phyloP scores from a whole-genome alignment of 1,140 invertebrate species.

The Riptortus pedestris region DNA sequence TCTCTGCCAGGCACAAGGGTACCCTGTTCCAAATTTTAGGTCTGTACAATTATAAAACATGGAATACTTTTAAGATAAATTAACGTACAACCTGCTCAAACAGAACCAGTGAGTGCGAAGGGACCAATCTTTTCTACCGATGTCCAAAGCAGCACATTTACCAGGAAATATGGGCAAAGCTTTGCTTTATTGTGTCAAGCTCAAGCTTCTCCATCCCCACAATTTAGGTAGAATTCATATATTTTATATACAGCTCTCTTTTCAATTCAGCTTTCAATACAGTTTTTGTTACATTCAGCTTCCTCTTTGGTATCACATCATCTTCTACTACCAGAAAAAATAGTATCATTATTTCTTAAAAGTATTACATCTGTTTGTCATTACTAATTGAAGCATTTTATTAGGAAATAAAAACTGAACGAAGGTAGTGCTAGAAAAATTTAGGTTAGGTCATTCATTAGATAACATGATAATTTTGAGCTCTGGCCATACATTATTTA shows the following conservation, averaged over 20 bases:
- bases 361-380: too few species aligned
- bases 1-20: slow-evolving; percentile 50
- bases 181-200: slow-evolving; percentile 62
- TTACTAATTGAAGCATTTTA: too few species aligned
- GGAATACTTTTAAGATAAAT: slow-evolving; percentile 31
- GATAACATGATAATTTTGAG: too few species aligned
- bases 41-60: slow-evolving; percentile 31
- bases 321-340: too few species aligned
- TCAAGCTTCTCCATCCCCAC: slow-evolving; percentile 51
- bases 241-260: neutral
- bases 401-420: too few species aligned
- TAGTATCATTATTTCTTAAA: too few species aligned
- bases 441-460: too few species aligned
- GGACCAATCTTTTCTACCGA: slow-evolving; percentile 44
- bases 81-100: neutral
- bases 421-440: too few species aligned
- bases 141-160: slow-evolving; percentile 36
- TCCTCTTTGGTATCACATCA: too few species aligned
- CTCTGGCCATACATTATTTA: too few species aligned
- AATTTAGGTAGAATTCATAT: slow-evolving; percentile 42
- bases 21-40: slow-evolving; percentile 41
- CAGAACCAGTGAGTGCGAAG: slow-evolving; percentile 48
- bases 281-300: slow-evolving; percentile 34
- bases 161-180: slow-evolving; percentile 37
- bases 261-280: neutral